Percentiles rank a stretch among this genome's conserved stretches.
These are phyloP conservation scores for Saturnia japonica DNA, from an alignment of 2,888 invertebrate species.

Conservation along the genomic window DNA sequence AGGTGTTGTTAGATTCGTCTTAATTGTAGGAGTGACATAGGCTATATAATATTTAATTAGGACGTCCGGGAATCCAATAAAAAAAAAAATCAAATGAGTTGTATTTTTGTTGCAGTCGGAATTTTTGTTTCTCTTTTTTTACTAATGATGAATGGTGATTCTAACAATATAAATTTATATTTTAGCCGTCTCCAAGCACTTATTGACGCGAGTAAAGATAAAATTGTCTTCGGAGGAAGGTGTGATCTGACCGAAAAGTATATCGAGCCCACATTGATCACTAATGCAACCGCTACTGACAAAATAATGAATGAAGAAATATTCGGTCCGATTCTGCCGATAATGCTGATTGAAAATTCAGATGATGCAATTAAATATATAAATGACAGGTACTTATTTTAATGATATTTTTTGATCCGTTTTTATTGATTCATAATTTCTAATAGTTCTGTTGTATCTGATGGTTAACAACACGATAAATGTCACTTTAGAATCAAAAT, in stretches of 20 bases:
- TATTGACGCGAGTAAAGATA: conserved; percentile 85
- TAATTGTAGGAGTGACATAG: no score
- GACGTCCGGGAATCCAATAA: no score
- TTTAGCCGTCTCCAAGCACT: conserved; percentile 87
- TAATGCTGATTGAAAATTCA: conserved; percentile 91
- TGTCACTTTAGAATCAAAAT: no score
- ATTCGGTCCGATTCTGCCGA: conserved; percentile 97
- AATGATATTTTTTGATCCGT: not conserved
- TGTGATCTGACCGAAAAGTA: conserved; percentile 87
- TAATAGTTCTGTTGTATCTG: not conserved
- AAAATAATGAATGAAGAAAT: conserved; percentile 95
- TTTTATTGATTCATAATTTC: not conserved
- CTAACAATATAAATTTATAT: conserved; percentile 20
- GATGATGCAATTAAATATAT: conserved; percentile 96
- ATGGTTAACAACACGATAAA: not conserved
- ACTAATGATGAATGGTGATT: no score
- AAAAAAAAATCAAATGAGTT: no score
- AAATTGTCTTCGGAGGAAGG: conserved; percentile 90
- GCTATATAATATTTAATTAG: no score
- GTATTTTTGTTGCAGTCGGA: no score
- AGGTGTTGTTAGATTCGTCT: no score
- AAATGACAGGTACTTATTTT: conserved; percentile 86
- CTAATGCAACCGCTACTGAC: conserved; percentile 88
- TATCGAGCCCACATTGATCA: conserved; percentile 92
- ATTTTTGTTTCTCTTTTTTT: no score